phyloP scores from a whole-genome alignment of 2,113 vertebrate species.

The Hylia prasina region DNA sequence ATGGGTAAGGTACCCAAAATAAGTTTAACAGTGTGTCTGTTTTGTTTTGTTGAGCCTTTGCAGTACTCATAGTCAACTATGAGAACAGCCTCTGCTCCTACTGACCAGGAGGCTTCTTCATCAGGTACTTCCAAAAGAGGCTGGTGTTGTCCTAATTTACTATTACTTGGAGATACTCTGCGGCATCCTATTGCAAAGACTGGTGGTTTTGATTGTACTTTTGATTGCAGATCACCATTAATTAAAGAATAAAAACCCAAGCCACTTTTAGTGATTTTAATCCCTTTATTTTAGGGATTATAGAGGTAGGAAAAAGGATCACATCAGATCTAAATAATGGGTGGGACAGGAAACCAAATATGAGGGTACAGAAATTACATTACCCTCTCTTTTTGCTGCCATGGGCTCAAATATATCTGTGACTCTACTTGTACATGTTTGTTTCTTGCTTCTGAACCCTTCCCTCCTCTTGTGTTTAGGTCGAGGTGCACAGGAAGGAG shows the following conservation, averaged over 20 bases:
- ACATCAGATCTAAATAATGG: not conserved
- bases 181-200: not conserved
- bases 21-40: not conserved
- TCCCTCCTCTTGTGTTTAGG: not conserved
- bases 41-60: not conserved
- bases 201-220: not conserved
- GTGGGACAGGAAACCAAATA: not conserved
- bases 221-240: not conserved
- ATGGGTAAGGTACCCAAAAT: not conserved
- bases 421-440: not conserved
- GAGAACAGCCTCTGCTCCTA: not conserved
- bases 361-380: not conserved
- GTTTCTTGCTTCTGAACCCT: not conserved
- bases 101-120: not conserved
- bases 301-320: not conserved
- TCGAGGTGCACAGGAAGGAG: not conserved
- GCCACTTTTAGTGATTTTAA: not conserved
- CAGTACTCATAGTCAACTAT: not conserved
- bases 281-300: not conserved
- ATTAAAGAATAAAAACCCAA: not conserved
- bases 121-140: not conserved
- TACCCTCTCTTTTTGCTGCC: not conserved
- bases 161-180: not conserved
- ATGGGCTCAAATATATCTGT: not conserved
- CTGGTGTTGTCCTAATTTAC: not conserved